These are phyloP conservation scores for Hymenochirus boettgeri DNA, from an alignment of 2,113 vertebrate species.

Conservation along the genomic window DNA sequence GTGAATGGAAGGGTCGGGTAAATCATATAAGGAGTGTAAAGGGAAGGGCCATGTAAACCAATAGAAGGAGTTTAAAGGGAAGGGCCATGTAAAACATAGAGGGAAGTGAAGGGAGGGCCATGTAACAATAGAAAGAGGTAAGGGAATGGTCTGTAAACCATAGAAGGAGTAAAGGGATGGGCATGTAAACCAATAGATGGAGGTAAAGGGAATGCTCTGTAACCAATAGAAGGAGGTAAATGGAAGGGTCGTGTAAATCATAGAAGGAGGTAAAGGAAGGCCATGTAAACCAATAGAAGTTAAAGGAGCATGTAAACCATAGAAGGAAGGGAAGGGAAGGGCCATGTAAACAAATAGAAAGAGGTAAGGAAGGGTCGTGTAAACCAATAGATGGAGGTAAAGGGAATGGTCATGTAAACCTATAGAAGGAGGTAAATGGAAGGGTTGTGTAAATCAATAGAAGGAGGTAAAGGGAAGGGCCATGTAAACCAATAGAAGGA, in stretches of 20 bases:
- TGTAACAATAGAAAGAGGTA: not conserved
- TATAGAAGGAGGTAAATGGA: not conserved
- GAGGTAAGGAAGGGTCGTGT: not conserved
- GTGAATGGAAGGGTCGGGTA: not conserved
- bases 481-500: not conserved
- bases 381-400: too few relatives aligned
- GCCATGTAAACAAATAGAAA: not conserved
- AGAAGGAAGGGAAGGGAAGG: not conserved
- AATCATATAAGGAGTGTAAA: too few relatives aligned
- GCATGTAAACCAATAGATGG: too few relatives aligned
- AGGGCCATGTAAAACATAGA: too few relatives aligned
- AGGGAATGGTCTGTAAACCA: too few relatives aligned
- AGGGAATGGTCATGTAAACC: too few relatives aligned
- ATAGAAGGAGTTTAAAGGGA: not conserved
- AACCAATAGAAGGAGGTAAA: not conserved
- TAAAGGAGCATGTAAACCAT: not conserved
- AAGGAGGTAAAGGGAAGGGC: not conserved
- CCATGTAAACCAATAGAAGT: not conserved
- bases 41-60: not conserved
- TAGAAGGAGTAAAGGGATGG: too few relatives aligned
- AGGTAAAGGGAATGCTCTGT: too few relatives aligned
- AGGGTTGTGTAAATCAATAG: not conserved
- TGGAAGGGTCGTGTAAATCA: not conserved
- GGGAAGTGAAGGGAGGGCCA: rapidly evolving
- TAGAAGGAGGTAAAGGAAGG: not conserved